phyloP scores from a whole-genome alignment of 2,113 vertebrate genomes.

The Etia nguti region DNA sequence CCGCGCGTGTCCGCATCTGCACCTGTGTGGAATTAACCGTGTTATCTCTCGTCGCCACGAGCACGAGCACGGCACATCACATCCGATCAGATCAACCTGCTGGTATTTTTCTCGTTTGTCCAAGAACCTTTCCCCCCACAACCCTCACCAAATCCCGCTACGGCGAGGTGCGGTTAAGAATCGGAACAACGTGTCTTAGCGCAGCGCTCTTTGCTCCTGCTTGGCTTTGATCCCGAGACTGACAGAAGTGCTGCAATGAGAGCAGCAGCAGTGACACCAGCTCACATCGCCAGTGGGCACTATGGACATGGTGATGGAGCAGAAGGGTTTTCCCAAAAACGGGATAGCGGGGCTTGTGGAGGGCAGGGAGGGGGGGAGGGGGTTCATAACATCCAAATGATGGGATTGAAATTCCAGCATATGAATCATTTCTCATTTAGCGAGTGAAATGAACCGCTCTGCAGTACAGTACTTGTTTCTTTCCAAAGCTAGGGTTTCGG shows the following conservation, averaged over 20 bases:
- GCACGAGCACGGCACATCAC: neutral
- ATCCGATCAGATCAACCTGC: neutral
- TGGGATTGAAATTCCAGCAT: neutral
- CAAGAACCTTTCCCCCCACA: neutral
- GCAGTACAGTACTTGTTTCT: neutral
- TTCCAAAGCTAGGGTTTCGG: neutral
- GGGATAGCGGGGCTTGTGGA: neutral
- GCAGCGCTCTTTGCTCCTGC: constrained; percentile 17
- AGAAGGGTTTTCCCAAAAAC: constrained; percentile 17
- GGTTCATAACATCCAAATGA: neutral
- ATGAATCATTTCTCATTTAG: neutral
- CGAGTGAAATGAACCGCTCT: neutral
- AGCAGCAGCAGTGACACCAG: constrained; percentile 13
- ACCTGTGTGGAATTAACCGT: neutral
- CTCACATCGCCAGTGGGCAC: constrained; percentile 24
- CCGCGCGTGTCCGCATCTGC: neutral
- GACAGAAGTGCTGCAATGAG: constrained; percentile 40
- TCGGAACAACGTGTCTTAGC: constrained; percentile 15
- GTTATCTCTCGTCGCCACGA: neutral
- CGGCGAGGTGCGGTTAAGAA: constrained; percentile 27
- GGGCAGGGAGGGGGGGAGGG: neutral
- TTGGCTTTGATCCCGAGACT: constrained; percentile 44
- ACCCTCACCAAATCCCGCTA: neutral
- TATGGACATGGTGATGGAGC: constrained; percentile 10
- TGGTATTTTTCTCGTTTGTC: neutral